phyloP scores from a whole-genome alignment of 2,113 vertebrate species.

The Tichodroma muraria region DNA sequence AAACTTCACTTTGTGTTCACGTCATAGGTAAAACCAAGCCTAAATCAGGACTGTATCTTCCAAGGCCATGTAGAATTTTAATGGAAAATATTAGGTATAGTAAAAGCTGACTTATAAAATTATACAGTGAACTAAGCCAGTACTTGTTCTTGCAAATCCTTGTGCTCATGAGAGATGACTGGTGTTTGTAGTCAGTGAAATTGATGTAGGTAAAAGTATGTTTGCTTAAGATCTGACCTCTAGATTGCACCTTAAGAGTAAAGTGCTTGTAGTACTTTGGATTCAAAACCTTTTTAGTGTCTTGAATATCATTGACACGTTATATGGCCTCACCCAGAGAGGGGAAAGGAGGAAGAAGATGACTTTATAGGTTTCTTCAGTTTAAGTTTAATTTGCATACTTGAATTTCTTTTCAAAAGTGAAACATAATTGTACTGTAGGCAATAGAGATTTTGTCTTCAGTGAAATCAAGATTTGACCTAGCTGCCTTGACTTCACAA shows the following conservation, averaged over 20 bases:
- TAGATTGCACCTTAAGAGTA: background rate
- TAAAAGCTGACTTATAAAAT: background rate
- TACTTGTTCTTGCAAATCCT: background rate
- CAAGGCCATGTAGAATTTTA: background rate
- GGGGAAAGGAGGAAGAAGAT: background rate
- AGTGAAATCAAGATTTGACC: background rate
- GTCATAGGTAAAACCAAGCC: background rate
- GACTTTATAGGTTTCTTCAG: background rate
- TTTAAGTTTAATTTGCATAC: background rate
- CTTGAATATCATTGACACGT: background rate
- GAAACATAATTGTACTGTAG: background rate
- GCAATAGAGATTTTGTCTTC: background rate
- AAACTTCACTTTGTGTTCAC: background rate
- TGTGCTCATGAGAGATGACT: background rate
- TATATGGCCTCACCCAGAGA: background rate
- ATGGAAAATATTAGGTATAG: background rate
- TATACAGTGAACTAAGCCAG: background rate
- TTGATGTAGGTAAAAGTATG: background rate
- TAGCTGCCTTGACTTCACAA: background rate
- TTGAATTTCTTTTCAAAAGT: background rate
- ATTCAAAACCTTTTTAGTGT: background rate
- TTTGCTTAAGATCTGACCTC: constrained; percentile 12
- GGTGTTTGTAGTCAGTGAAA: background rate
- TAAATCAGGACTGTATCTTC: background rate
- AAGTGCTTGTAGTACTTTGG: background rate